Base-by-base conservation (phyloP, 2,113 vertebrate genomes). In the Aegithalos caudatus region DNA sequence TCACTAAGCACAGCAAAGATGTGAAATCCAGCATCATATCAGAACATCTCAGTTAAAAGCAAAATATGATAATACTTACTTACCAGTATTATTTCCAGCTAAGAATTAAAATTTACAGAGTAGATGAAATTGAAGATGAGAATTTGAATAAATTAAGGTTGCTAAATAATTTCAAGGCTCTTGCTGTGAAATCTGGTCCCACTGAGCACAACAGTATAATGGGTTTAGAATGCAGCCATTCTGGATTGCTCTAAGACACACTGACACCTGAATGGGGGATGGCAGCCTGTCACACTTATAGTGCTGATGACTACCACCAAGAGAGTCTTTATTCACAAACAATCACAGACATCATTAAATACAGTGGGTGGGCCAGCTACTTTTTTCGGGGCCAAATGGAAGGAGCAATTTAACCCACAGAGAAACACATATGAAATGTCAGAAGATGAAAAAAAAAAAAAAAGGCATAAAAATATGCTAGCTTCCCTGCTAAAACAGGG, bases 331-430 rank as follows among this genome's bases (percentile, higher is more conserved):
- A 66, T 64, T 83, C 86, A 48, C 8, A 92, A 77, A 70, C 65
- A 92, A 86, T 95, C 92, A 89, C 77, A 94, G 70, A 92, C 45
- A 50, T 62, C 72, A 78, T 88, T 83, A 94, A 94, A 92, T 77
- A 25, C 82, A 78, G 64, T 47, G 60, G 28, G 64, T 78, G 73
- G 40, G 76, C 31, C 47, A 67, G 11, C 22, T 83, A 62, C 48
- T 58, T 77, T 69, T 87, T 86, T 84, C 77, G 67, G 47, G 81
- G 35, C 38, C 77, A 92, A 84, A 83, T 57, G 51, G 60, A 96
- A 94, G 22, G 9, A 76, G 12, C 33, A 84, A 92, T 94, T 86
- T 92, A 91, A 17, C 48, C 42, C 31, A 48, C 58, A 74, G 58
- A 54, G 82, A 90, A 61, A 64, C 28, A 81, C 10, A 60, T 33